Base-by-base conservation (phyloP, 1,140 invertebrate genomes). In the Platyscapa corneri region DNA sequence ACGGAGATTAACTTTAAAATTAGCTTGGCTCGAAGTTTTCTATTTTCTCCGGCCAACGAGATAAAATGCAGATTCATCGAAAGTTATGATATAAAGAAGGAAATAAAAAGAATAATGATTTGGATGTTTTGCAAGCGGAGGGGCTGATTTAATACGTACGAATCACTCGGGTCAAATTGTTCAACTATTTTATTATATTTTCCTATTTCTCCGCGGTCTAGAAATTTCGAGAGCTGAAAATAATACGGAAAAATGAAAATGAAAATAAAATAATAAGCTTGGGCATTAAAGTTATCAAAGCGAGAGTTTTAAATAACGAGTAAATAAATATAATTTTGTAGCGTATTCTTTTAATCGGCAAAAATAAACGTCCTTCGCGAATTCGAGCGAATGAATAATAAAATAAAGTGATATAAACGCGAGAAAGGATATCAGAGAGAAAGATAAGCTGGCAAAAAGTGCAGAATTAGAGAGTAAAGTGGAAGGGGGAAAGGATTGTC, bases 401-500 rank as follows among this genome's bases (percentile, higher is more conserved):
- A 7, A 7, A 46, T 12, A 46, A 12, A 46, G 53, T 34, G 14
- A 81, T 46, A 80, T 64, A 20, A n/a, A 27, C 5, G 20, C 0
- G 0, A 27, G 46, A 49, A 75, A 77, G 16, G 1, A 32, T 34
- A 46, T 60, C 27, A 16, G 34, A 42, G 27, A 34, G 46, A 74
- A 74, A 82, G 49, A 49, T 70, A 6, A 64, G 75, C 75, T n/a
- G 27, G 16, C 10, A 14, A 79, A 30, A 72, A 72, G 65, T 39
- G 65, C 16, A 34, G 70, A 75, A 65, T 30, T 64, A 65, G 83
- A 84, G 75, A 72, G 60, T 18, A 32, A 23, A 53, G 32, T 0
- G 60, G 32, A 46, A 30, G 70, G 53, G 53, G 74, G 39, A 49
- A 70, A 56, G 56, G 42, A 76, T 75, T 85, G 84, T 80, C 67